These are phyloP conservation scores for Drosophila lacicola DNA, from an alignment of 2,888 invertebrate species.

Conservation along the genomic window DNA sequence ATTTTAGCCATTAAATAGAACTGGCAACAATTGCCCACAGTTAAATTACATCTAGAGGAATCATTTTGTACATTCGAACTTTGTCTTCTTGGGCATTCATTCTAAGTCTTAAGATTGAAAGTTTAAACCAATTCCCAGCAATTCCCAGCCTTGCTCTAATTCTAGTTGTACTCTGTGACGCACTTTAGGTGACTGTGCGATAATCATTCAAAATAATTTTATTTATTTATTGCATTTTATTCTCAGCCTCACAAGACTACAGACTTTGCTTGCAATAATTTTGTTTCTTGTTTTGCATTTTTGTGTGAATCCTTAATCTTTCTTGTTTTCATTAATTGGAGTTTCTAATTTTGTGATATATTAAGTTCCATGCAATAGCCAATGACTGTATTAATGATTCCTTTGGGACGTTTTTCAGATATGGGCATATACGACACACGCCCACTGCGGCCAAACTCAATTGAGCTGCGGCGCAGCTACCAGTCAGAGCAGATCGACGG, in stretches of 20 bases:
- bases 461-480: constrained; percentile 88
- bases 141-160: constrained; percentile 39
- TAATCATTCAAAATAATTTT: constrained; percentile 11
- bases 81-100: neutral
- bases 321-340: constrained; percentile 27
- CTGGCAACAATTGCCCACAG: neutral
- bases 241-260: constrained; percentile 15
- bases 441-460: constrained; percentile 94
- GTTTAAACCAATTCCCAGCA: constrained; percentile 11
- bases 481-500: constrained; percentile 84
- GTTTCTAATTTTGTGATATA: constrained; percentile 19
- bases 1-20: neutral
- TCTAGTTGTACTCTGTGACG: constrained; percentile 11
- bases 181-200: constrained; percentile 21
- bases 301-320: constrained; percentile 26
- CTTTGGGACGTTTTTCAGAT: constrained; percentile 81
- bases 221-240: constrained; percentile 20
- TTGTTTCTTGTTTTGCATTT: constrained; percentile 41
- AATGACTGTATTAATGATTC: constrained; percentile 12
- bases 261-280: constrained; percentile 44
- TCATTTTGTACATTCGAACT: neutral
- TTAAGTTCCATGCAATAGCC: neutral
- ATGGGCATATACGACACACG: constrained; percentile 87
- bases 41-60: too few relatives aligned
- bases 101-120: neutral